phyloP scores from a whole-genome alignment of 2,113 vertebrate species.

The Sarotherodon lohbergeri region DNA sequence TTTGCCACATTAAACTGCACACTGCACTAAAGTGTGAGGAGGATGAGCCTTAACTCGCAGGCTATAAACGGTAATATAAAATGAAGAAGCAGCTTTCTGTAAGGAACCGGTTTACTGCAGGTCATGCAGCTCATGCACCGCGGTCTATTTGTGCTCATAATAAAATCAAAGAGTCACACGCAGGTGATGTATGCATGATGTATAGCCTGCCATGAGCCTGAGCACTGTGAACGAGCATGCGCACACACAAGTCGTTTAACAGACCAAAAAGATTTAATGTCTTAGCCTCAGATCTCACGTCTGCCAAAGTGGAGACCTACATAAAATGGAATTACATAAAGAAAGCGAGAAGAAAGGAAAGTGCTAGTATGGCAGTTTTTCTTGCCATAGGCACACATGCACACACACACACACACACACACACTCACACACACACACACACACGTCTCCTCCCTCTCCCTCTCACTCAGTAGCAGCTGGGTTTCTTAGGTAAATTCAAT shows the following conservation, averaged over 20 bases:
- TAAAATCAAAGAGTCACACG: conserved; percentile 38
- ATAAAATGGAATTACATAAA: conserved; percentile 41
- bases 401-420: background rate
- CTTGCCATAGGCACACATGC: background rate
- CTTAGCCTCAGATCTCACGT: background rate
- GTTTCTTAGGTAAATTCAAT: conserved; percentile 55
- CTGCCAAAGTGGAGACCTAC: conserved; percentile 8
- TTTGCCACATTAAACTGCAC: background rate
- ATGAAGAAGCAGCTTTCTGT: background rate
- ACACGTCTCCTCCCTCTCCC: background rate
- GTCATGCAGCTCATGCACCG: background rate
- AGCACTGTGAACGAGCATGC: background rate
- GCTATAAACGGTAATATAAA: background rate
- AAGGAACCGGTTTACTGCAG: background rate
- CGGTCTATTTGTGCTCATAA: conserved; percentile 31
- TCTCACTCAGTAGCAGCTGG: conserved; percentile 31
- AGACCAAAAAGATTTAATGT: conserved; percentile 26
- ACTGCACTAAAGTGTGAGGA: background rate
- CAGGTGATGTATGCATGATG: conserved; percentile 37
- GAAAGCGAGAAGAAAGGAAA: conserved; percentile 27
- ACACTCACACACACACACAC: background rate
- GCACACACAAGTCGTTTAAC: background rate
- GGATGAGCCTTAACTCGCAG: background rate
- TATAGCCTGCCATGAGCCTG: background rate
- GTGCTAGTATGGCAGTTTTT: conserved; percentile 28